Evolutionary conservation across 2,888 invertebrate genomes (phyloP).

Genomic region (Pardosa pseudoannulata): DNA sequence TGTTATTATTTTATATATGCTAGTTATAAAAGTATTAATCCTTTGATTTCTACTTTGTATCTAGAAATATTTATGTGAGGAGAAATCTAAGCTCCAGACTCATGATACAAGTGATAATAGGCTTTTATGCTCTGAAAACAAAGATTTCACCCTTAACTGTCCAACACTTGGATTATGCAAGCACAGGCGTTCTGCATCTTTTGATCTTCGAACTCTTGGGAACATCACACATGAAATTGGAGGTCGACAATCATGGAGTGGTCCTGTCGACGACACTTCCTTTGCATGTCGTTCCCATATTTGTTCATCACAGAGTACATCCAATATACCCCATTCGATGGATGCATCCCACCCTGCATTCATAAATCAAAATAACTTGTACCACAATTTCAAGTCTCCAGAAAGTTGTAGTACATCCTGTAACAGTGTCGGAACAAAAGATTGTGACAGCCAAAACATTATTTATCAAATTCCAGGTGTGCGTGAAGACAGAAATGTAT

Average conservation of each 20-base stretch:
- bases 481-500: not conserved
- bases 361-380: conserved; percentile 16
- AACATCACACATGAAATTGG: conserved; percentile 45
- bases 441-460: not conserved
- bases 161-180: conserved; percentile 41
- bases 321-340: conserved; percentile 40
- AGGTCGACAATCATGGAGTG: conserved; percentile 56
- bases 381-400: not conserved
- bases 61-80: not conserved
- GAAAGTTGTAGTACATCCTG: not conserved
- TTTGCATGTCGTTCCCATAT: conserved; percentile 31
- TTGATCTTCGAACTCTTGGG: conserved; percentile 62
- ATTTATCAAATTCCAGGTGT: not conserved
- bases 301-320: conserved; percentile 57
- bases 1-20: too few relatives aligned
- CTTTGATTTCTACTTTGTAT: too few relatives aligned
- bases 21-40: too few relatives aligned
- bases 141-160: conserved; percentile 37
- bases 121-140: conserved; percentile 27
- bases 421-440: not conserved
- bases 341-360: not conserved
- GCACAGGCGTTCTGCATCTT: conserved; percentile 69
- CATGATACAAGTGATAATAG: conserved; percentile 12
- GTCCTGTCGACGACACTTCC: conserved; percentile 41
- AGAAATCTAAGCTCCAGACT: not conserved